Evolutionary conservation across 2,888 invertebrate species (phyloP), one percentile per base, ranked within the genome.

Genomic region (Unio delphinus): DNA sequence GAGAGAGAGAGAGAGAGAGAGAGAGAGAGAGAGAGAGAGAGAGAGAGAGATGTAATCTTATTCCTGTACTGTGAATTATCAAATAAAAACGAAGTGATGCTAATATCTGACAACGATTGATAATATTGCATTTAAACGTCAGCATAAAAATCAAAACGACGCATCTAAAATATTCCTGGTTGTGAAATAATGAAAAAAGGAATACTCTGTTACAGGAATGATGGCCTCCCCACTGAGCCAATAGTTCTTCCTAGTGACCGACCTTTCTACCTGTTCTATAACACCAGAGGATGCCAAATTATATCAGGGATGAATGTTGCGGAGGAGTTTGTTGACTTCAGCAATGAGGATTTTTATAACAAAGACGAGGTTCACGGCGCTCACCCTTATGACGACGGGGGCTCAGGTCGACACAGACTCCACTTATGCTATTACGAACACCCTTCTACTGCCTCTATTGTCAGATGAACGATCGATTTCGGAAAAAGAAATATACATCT

Each of bases 341-440:
- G 71, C 58, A 69, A 67, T 28, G 65, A 71, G 26, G 67, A 67
- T 60, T 1, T 62, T 0, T 26, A 54, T 18, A 75, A 73, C 61
- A 54, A 67, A 15, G 70, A 73, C 59, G 55, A 54, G 3, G 18
- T 57, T 17, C 30, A 30, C 1, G 72, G 73, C 3, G 58, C 64
- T 7, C 75, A 75, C 61, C 75, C 75, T 0, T n/a, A 61, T 7
- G 75, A 75, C 56, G 73, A 73, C 55, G 75, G 75, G 2, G 72
- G 67, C 15, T 54, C 63, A 28, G 30, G 62, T 11, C 64, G 68
- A 28, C 75, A 72, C 61, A 65, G 34, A 26, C 69, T 75, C n/a
- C 70, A 75, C 61, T 75, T 72, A 59, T 75, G 75, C 55, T 67
- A 62, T 63, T 74, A 74, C 55, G 30, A 54, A 18, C 20, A 58